Base-by-base conservation (phyloP, 2,113 vertebrate species). In the Chloroceryle aenea region DNA sequence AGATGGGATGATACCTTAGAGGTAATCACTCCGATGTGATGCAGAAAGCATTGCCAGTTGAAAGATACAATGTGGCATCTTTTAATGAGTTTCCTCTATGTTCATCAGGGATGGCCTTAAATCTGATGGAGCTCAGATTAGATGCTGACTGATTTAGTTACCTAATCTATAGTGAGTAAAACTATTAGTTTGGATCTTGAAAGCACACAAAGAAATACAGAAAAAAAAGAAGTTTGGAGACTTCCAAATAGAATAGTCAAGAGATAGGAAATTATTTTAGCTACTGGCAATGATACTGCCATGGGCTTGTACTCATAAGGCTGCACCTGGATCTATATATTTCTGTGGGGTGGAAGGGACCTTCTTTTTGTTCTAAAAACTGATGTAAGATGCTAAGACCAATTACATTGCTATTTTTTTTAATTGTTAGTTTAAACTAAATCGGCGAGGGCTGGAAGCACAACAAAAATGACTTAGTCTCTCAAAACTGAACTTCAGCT, bases 231-330 rank as follows among this genome's bases (percentile, higher is more conserved):
- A 12, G 9, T 72, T 45, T 32, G 12, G 47, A 81, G 34, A 22
- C 21, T 36, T 69, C n/a, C 38, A 66, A 25, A 69, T 79, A 25
- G 36, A 21, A 21, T 18, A 43, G 22, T 58, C 10, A 74, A 45
- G 69, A 58, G 3, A 12, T 10, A 55, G 48, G 34, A 34, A 34
- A 14, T 53, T 58, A 40, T 8, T 11, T 84, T 75, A 61, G 59
- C 38, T 63, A 1, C 19, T 71, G 47, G 32, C 26, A 81, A 2
- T 23, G 29, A 3, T 42, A 42, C 8, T 1, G 4, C 47, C 20
- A 16, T 27, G 25, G 43, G 16, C 27, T 92, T 1, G 0, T 47
- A 47, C 17, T 72, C 3, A 2, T 0, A 52, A 48, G 18, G 8
- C 36, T 78, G 7, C 58, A 59, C 20, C 69, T 36, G n/a, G 7